phyloP scores from a whole-genome alignment of 92 coral and sea anemone genomes.

The Palythoa grandis region DNA sequence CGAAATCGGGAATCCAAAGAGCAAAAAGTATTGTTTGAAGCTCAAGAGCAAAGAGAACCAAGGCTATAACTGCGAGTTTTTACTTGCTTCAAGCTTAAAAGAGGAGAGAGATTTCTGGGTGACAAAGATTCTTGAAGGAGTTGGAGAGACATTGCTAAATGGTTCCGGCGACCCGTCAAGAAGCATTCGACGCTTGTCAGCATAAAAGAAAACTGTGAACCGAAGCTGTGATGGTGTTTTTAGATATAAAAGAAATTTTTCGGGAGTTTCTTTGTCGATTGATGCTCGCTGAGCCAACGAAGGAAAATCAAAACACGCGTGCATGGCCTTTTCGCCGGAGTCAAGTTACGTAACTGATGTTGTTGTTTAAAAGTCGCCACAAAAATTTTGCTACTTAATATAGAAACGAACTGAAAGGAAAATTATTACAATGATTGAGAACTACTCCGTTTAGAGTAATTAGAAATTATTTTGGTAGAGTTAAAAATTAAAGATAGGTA shows the following conservation, averaged over 20 bases:
- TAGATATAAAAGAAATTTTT: too few species aligned
- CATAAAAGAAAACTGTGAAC: not conserved
- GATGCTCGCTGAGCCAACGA: not conserved
- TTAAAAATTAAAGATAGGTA: too few species aligned
- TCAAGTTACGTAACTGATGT: not conserved
- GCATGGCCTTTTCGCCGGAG: not conserved
- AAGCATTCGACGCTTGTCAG: constrained; percentile 9
- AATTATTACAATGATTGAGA: not conserved
- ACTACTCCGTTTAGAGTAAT: too few species aligned
- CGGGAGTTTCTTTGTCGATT: not conserved
- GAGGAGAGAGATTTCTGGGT: constrained; percentile 45
- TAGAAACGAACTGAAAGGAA: not conserved
- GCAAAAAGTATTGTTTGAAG: constrained; percentile 29
- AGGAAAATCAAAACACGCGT: not conserved
- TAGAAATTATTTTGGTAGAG: too few species aligned
- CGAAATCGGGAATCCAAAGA: constrained; percentile 24
- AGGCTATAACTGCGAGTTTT: constrained; percentile 14
- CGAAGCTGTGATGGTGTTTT: not conserved
- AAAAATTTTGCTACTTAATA: not conserved
- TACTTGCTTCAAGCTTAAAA: constrained; percentile 27
- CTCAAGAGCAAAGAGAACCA: constrained; percentile 26
- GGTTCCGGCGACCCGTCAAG: not conserved
- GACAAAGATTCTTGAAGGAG: constrained; percentile 46
- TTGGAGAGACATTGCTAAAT: constrained; percentile 16
- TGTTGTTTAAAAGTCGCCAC: not conserved